Evolutionary conservation across 2,888 invertebrate species (phyloP), one percentile per base, ranked within the genome.

Genomic region (Glaucopsyche alexis): DNA sequence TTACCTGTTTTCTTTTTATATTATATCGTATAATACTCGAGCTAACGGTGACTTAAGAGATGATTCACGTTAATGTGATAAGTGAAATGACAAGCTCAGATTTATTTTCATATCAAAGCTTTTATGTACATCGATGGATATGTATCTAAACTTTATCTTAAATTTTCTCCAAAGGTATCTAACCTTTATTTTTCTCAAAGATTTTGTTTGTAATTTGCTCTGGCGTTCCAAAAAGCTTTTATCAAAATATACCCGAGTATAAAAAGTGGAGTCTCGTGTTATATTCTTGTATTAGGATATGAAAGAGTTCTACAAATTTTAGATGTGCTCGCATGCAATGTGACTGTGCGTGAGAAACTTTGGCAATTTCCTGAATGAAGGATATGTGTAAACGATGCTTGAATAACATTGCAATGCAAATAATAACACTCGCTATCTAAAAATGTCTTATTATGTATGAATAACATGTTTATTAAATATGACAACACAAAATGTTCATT

Each of bases 1-100:
- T 86, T 83, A 87, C 86, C 84, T 85, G 89, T 88, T 87, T 88
- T 88, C 86, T 87, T 87, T 85, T 79, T 79, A 79, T 72, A 55
- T 71, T 72, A 77, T 52, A 75, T 72, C 67, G 72, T 75, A 73
- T 71, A 69, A 71, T 69, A 67, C 72, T 73, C 49, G 84, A 84
- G 85, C 82, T 83, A 84, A 82, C 71, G 80, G 79, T 75, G 81
- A 80, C 76, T 73, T 75, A 80, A 80, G 83, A 82, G 82, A 80
- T 83, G 83, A 2, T 29, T 29, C 2, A 29, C 76, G 72, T 76
- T 74, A 1, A 29, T 29, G 29, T 60, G 69, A 13, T 19, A 55
- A 11, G 11, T 13, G 29, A 13, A 11, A 38, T 13, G 0, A 38
- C 3, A 38, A 38, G 4, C 60, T 60, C 19, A 55, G 60, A 13